A percentile compares a stretch with the other conserved stretches of the same genome.
Evolutionary conservation across 2,113 vertebrate species (phyloP).

Genomic region (Glareola pratincola): DNA sequence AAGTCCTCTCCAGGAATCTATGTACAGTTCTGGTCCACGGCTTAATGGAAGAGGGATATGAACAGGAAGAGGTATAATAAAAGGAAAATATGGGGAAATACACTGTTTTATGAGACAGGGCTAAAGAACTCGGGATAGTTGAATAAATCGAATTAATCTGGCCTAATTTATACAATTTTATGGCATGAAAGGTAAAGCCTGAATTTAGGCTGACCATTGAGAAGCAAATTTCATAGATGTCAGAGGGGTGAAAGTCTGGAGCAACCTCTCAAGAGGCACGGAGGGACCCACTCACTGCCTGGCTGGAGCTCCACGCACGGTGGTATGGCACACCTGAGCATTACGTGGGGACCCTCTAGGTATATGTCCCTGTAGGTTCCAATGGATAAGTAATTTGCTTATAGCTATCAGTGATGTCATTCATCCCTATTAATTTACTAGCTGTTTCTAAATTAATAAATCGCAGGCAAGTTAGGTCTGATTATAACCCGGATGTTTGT

Average conservation of each 20-base stretch:
- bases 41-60: neutral
- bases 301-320: rapidly evolving
- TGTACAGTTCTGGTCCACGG: neutral
- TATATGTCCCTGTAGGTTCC: neutral
- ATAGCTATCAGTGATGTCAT: neutral
- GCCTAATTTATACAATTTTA: neutral
- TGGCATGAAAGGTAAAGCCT: neutral
- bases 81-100: neutral
- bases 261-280: neutral
- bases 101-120: neutral
- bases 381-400: neutral
- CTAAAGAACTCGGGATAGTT: neutral
- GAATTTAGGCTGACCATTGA: neutral
- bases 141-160: neutral
- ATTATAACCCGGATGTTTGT: neutral
- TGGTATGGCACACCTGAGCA: neutral
- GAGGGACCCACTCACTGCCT: rapidly evolving
- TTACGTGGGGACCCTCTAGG: neutral
- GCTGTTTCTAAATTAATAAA: neutral
- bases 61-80: neutral
- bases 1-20: neutral
- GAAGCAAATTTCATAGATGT: neutral
- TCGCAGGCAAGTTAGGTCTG: neutral
- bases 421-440: neutral
- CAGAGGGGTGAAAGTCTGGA: neutral